A percentile compares a stretch with the other conserved stretches of the same genome.
Evolutionary conservation across 2,888 invertebrate genomes (phyloP).

Genomic region (Drosophila anomalata): DNA sequence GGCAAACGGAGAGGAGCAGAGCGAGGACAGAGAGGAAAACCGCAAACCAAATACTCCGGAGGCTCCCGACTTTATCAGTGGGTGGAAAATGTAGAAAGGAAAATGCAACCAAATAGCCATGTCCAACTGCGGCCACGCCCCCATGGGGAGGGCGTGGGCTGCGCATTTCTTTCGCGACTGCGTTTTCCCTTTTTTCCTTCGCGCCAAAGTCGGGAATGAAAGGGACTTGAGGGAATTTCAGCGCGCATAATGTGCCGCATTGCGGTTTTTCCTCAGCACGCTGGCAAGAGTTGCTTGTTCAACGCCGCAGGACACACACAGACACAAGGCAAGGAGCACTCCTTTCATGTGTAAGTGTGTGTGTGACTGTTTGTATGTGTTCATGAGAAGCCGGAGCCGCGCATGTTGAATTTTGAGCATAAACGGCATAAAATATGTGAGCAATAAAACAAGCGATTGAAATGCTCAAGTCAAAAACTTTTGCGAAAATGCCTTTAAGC

Average conservation of each 20-base stretch:
- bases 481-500: conserved; percentile 74
- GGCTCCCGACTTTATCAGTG: conserved; percentile 45
- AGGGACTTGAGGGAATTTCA: conserved; percentile 68
- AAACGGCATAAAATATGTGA: conserved; percentile 79
- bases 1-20: neutral
- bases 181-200: conserved; percentile 53
- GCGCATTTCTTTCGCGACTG: conserved; percentile 69
- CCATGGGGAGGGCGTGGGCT: conserved; percentile 10
- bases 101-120: conserved; percentile 39
- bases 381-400: conserved; percentile 26
- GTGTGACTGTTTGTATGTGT: conserved; percentile 13
- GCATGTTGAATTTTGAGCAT: conserved; percentile 73
- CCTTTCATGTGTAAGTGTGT: conserved; percentile 3
- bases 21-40: neutral
- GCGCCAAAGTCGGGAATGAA: conserved; percentile 42
- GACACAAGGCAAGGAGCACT: conserved; percentile 9
- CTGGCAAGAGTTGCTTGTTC: conserved; percentile 59
- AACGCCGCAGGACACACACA: conserved; percentile 54
- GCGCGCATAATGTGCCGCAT: conserved; percentile 81
- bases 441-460: conserved; percentile 79
- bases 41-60: conserved; percentile 36
- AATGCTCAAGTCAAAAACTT: conserved; percentile 76
- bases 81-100: conserved; percentile 8
- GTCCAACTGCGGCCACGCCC: conserved; percentile 37
- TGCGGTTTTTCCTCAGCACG: conserved; percentile 74